phyloP scores from a whole-genome alignment of 2,797 vertebrate species.

The Pangasius krempfi region DNA sequence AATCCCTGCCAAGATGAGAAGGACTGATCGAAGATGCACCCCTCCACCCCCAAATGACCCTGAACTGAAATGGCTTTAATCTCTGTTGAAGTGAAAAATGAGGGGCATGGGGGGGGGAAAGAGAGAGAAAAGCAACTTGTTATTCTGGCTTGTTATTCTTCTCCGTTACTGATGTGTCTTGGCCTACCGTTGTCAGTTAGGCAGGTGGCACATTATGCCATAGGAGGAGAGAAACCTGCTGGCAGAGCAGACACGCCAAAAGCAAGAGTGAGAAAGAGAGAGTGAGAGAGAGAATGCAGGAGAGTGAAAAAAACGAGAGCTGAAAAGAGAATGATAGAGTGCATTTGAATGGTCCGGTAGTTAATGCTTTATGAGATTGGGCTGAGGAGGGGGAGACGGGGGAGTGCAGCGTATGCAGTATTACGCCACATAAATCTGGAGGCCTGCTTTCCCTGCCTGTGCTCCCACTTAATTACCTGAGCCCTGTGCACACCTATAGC shows the following conservation, averaged over 20 bases:
- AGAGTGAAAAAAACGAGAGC: constrained; percentile 53
- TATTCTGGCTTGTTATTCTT: constrained; percentile 53
- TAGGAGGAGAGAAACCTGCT: constrained; percentile 59
- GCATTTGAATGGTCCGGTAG: constrained; percentile 69
- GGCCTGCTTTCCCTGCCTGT: constrained; percentile 61
- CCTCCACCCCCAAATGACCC: constrained; percentile 29
- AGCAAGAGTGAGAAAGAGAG: constrained; percentile 36
- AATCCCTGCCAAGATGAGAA: constrained; percentile 55
- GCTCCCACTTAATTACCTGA: constrained; percentile 69
- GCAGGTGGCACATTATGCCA: constrained; percentile 69
- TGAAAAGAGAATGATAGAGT: constrained; percentile 65
- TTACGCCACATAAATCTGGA: constrained; percentile 67
- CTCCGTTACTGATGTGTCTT: constrained; percentile 58
- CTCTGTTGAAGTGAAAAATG: constrained; percentile 62
- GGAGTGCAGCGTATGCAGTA: constrained; percentile 67
- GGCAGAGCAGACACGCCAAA: constrained; percentile 55
- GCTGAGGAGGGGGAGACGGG: constrained; percentile 55
- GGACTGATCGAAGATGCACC: constrained; percentile 55
- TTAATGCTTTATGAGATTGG: constrained; percentile 69
- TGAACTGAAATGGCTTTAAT: constrained; percentile 52
- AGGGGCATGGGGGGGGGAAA: constrained; percentile 24
- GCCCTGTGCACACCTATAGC: constrained; percentile 62
- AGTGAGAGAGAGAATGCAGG: constrained; percentile 52
- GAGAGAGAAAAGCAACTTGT: constrained; percentile 53
- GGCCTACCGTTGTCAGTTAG: constrained; percentile 64